Evolutionary conservation across 2,113 vertebrate genomes (phyloP), one percentile per base, ranked within the genome.

Genomic region (Nannospalax galili): DNA sequence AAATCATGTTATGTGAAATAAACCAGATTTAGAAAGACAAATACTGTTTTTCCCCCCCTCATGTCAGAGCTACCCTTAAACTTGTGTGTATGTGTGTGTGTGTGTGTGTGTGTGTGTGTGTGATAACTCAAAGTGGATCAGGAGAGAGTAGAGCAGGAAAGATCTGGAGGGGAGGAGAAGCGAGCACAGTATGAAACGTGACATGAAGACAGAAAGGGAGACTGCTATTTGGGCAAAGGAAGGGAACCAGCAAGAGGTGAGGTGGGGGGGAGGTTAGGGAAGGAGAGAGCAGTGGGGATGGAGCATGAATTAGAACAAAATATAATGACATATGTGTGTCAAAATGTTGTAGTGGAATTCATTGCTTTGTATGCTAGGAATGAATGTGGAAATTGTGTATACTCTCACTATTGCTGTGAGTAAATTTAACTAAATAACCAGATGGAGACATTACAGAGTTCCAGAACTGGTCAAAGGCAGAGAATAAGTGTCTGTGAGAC

Each of bases 191-290:
- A 28, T 28, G 35, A 56, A 15, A 6, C 45, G 1, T 48, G 45
- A 26, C 20, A 37, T 37, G 67, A 24, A 56, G 70, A 14, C 7
- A 72, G 35, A 56, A 56, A 10, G 28, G 30, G 6, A 32, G 19
- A 22, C 64, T 52, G 48, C 26, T 32, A 19, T 67, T 45, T 48
- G 30, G 30, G 3, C 1, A 6, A 48, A 67, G 32, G 58, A 82
- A 30, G 58, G 15, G 52, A 70, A 52, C 11, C 67, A 48, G 5
- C 45, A 85, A 37, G 32, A 12, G 30, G 81, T 28, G 8, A 65
- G 16, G 4, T 30, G 22, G 11, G 1, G 16, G 11, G 2, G 0
- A 30, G 30, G 8, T n/a, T n/a, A 52, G 48, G 48, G 6, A 11
- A 52, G 28, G 28, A 30, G 26, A 42, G 14, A 19, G 16, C 56